Percentiles rank a stretch among this genome's conserved stretches.
Conservation (phyloP, 2,113 vertebrate genomes). For the Parotia lawesii region DNA sequence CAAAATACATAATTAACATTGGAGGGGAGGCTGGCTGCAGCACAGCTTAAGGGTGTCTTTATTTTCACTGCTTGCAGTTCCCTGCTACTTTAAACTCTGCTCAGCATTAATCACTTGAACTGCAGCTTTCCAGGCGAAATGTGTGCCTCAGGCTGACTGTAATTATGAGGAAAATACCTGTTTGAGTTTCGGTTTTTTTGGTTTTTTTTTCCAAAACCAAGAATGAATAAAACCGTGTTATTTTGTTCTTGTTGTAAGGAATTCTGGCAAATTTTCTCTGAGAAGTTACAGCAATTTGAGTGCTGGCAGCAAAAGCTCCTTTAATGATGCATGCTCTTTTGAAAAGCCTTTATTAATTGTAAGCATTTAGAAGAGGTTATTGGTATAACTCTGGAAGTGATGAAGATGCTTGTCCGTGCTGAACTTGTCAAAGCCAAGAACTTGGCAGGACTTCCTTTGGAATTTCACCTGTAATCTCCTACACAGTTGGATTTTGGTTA, state of each 20-base stretch:
- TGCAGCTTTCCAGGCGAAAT: constrained; percentile 19
- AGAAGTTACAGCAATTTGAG: neutral
- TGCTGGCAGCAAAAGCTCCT: neutral
- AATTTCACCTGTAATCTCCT: neutral
- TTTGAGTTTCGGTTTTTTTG: neutral
- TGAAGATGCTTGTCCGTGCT: neutral
- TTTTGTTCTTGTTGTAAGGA: neutral
- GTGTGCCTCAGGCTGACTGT: neutral
- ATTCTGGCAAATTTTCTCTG: neutral
- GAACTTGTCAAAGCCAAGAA: neutral
- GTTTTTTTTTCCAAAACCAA: neutral
- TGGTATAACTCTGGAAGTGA: neutral
- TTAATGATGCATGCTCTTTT: neutral
- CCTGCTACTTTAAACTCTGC: neutral
- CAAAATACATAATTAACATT: accelerated
- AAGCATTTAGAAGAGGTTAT: neutral
- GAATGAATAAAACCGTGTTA: neutral
- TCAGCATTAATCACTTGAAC: neutral
- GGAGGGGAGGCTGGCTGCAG: neutral
- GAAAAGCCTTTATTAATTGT: neutral
- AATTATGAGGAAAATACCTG: constrained; percentile 4
- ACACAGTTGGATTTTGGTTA: neutral
- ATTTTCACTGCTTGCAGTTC: neutral
- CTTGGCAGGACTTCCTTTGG: accelerated
- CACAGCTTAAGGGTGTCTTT: neutral